These are phyloP conservation scores for Octopus sinensis DNA, from an alignment of 1,140 invertebrate species.

Conservation along the genomic window DNA sequence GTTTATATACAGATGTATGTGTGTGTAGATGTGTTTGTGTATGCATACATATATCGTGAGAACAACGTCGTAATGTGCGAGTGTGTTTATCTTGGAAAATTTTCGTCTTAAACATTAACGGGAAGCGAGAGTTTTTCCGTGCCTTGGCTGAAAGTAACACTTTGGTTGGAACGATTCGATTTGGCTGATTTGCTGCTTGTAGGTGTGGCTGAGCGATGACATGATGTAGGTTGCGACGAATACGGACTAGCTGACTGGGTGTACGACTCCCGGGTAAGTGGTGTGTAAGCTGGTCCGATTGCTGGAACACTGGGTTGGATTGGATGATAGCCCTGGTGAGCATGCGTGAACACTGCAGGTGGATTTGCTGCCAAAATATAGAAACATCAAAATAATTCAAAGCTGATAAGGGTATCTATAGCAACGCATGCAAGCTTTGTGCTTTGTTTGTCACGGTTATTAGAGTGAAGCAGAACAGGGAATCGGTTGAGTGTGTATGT, in stretches of 20 bases:
- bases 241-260: conserved; percentile 30
- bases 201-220: conserved; percentile 46
- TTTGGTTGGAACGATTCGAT: conserved; percentile 48
- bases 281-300: conserved; percentile 12
- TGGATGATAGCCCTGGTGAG: conserved; percentile 48
- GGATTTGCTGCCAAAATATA: neutral
- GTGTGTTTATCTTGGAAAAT: neutral
- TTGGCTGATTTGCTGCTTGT: conserved; percentile 48
- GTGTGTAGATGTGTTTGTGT: neutral
- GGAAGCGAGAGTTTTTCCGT: conserved; percentile 46
- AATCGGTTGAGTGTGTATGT: neutral
- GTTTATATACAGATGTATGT: neutral
- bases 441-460: no score
- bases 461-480: no score
- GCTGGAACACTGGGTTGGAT: conserved; percentile 43
- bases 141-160: conserved; percentile 46
- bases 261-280: conserved; percentile 22
- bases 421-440: no score
- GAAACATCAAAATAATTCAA: neutral
- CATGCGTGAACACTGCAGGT: conserved; percentile 25
- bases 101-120: conserved; percentile 36
- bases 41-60: neutral
- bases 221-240: conserved; percentile 34
- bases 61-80: neutral
- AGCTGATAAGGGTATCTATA: no score